Percentiles rank a stretch among this genome's conserved stretches.
These are phyloP conservation scores for Erynnis tages DNA, from an alignment of 2,888 invertebrate species.

Conservation along the genomic window DNA sequence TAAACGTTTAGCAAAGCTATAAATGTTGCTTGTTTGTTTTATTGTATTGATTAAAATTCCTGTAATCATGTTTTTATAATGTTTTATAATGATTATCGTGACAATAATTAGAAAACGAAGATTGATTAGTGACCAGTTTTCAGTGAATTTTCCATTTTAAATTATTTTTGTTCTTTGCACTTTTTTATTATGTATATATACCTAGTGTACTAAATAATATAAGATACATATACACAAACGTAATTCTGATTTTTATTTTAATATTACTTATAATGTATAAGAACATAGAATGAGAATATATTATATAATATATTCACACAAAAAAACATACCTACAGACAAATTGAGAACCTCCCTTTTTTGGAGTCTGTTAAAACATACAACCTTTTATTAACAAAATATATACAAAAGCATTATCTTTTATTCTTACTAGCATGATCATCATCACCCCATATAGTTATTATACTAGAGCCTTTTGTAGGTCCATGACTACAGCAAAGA, in stretches of 20 bases:
- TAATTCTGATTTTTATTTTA: not conserved
- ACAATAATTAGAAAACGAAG: conserved; percentile 5
- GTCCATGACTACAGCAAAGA: too few relatives aligned
- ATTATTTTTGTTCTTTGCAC: conserved; percentile 1
- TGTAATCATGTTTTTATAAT: not conserved
- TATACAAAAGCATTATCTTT: too few relatives aligned
- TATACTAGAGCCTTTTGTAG: too few relatives aligned
- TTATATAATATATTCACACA: too few relatives aligned
- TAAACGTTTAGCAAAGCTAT: not conserved
- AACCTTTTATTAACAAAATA: too few relatives aligned
- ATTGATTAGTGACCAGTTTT: conserved; percentile 1
- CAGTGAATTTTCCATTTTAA: conserved; percentile 7
- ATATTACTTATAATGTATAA: too few relatives aligned
- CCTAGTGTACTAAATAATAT: conserved; percentile 4
- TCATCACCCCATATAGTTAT: too few relatives aligned
- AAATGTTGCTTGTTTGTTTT: not conserved
- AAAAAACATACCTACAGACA: too few relatives aligned
- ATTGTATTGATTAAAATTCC: not conserved
- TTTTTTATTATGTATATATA: not conserved
- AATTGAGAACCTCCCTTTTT: too few relatives aligned
- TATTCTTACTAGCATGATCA: too few relatives aligned
- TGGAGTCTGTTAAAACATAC: too few relatives aligned
- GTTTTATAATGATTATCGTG: conserved; percentile 2
- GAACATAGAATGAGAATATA: too few relatives aligned
- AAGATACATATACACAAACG: not conserved